A percentile compares a stretch with the other conserved stretches of the same genome.
Evolutionary conservation across 2,797 vertebrate genomes (phyloP).

Genomic region (Ceyx erithaca): DNA sequence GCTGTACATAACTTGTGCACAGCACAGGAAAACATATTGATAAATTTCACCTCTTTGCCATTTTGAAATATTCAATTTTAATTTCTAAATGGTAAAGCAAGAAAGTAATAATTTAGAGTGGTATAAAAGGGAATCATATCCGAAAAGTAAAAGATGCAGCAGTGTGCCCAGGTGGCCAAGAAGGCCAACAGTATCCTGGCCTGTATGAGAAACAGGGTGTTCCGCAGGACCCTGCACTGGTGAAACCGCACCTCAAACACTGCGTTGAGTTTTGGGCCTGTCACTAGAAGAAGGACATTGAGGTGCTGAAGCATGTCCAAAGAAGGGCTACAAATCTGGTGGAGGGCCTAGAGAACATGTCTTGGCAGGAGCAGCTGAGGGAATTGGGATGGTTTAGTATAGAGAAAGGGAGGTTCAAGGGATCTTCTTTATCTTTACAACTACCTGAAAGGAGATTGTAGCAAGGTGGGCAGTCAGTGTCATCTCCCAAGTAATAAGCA

Average conservation of each 20-base stretch:
- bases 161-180: background rate
- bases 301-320: background rate
- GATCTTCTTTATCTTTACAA: no score
- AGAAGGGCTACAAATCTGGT: background rate
- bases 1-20: background rate
- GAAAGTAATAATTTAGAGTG: background rate
- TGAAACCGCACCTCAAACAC: background rate
- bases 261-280: background rate
- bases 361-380: background rate
- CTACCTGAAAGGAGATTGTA: no score
- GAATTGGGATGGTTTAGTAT: background rate
- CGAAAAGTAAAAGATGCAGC: background rate
- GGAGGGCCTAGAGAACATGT: no score
- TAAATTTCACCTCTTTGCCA: background rate
- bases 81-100: background rate
- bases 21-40: background rate
- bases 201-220: background rate
- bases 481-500: background rate
- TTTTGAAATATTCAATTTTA: background rate
- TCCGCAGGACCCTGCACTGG: background rate
- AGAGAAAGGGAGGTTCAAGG: background rate
- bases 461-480: no score
- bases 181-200: background rate
- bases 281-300: background rate
- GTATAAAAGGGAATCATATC: background rate